phyloP scores from a whole-genome alignment of 2,888 invertebrate species.

The Cistogaster globosa region DNA sequence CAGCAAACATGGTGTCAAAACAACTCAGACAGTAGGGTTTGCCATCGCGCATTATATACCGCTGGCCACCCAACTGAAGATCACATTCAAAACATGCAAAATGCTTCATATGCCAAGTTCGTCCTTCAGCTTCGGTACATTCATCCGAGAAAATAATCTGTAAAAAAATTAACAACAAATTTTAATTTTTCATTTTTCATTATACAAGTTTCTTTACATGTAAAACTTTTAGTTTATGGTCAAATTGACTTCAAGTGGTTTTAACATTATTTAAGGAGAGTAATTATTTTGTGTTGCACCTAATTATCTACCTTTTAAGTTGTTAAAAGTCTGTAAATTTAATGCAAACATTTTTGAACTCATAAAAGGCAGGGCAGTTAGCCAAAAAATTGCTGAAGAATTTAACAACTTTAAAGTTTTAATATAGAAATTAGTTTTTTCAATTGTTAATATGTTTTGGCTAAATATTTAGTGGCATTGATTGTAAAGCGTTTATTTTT shows the following conservation, averaged over 20 bases:
- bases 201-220: background rate
- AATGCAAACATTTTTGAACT: background rate
- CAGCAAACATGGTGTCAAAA: constrained; percentile 97
- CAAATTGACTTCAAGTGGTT: constrained; percentile 21
- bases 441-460: too few species aligned
- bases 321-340: background rate
- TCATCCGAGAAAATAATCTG: constrained; percentile 99
- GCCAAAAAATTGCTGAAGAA: background rate
- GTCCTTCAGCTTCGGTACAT: constrained; percentile 99
- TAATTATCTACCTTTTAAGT: constrained; percentile 44
- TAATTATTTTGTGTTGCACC: constrained; percentile 43
- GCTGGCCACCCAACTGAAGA: constrained; percentile 96
- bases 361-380: background rate
- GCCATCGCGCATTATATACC: constrained; percentile 98
- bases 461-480: too few species aligned
- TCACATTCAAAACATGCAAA: constrained; percentile 98
- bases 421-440: constrained; percentile 8
- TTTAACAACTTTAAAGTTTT: constrained; percentile 3
- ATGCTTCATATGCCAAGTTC: constrained; percentile 99
- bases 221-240: background rate
- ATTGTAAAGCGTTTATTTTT: too few species aligned
- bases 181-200: background rate
- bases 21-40: constrained; percentile 97
- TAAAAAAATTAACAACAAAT: constrained; percentile 14
- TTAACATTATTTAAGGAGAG: constrained; percentile 1